These are phyloP conservation scores for Pseudochirops cupreus DNA, from an alignment of 2,797 vertebrate species.

Conservation along the genomic window DNA sequence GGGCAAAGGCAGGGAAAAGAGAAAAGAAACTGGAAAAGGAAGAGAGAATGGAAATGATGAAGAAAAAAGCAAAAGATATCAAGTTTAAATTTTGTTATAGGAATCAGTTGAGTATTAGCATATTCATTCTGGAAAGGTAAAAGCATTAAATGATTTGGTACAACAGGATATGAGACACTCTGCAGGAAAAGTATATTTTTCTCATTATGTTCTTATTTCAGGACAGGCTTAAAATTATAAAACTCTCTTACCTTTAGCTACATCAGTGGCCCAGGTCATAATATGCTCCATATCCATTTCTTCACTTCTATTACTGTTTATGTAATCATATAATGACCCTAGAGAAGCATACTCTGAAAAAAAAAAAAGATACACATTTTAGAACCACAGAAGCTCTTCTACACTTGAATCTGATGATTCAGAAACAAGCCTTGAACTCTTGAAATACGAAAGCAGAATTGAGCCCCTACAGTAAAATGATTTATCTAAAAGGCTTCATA, in stretches of 20 bases:
- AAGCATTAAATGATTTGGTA: constrained; percentile 47
- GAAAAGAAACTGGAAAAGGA: constrained; percentile 29
- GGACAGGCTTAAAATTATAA: background rate
- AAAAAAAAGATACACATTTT: constrained; percentile 58
- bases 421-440: background rate
- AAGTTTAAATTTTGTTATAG: constrained; percentile 33
- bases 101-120: constrained; percentile 42
- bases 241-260: constrained; percentile 93
- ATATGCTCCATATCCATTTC: constrained; percentile 98
- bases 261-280: constrained; percentile 98
- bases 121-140: constrained; percentile 37
- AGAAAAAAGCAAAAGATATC: background rate
- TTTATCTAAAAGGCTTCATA: constrained; percentile 37
- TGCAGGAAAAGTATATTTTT: background rate
- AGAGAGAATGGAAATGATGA: background rate
- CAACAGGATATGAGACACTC: background rate
- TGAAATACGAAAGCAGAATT: background rate
- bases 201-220: background rate
- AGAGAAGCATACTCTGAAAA: constrained; percentile 94
- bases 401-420: constrained; percentile 44
- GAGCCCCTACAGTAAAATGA: background rate
- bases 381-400: constrained; percentile 52
- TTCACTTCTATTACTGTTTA: constrained; percentile 96
- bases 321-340: constrained; percentile 96
- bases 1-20: background rate